phyloP scores from a whole-genome alignment of 2,797 vertebrate species.

The Dendrocincla fuliginosa region DNA sequence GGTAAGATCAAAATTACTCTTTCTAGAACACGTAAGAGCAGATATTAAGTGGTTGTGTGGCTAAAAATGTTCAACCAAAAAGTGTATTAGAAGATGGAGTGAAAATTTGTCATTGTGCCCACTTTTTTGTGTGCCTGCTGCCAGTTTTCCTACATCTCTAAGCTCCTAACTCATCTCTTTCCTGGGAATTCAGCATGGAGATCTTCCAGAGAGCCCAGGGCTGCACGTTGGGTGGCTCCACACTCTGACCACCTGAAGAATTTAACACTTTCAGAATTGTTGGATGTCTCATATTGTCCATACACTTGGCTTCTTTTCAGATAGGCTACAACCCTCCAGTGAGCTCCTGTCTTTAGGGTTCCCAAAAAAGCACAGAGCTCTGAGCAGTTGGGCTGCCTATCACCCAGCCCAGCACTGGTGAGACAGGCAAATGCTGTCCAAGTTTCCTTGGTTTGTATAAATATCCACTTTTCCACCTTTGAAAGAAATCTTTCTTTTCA shows the following conservation, averaged over 20 bases:
- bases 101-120: background rate
- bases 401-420: background rate
- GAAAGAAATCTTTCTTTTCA: background rate
- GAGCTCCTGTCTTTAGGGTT: accelerated
- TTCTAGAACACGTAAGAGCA: accelerated
- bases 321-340: background rate
- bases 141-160: background rate
- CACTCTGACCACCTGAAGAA: background rate
- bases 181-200: background rate
- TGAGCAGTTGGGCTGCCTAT: background rate
- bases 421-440: background rate
- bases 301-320: background rate
- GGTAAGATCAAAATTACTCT: conserved; percentile 76
- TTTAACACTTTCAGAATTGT: accelerated
- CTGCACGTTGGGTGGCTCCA: background rate
- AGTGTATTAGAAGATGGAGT: background rate
- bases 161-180: background rate
- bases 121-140: background rate
- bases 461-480: background rate
- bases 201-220: accelerated
- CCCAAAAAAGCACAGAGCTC: background rate
- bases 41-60: too few relatives aligned
- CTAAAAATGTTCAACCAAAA: background rate
- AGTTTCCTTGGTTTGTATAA: background rate
- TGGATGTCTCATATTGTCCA: background rate